Conservation (phyloP, 2,888 invertebrate genomes). For the Eupelmus urozonus region DNA sequence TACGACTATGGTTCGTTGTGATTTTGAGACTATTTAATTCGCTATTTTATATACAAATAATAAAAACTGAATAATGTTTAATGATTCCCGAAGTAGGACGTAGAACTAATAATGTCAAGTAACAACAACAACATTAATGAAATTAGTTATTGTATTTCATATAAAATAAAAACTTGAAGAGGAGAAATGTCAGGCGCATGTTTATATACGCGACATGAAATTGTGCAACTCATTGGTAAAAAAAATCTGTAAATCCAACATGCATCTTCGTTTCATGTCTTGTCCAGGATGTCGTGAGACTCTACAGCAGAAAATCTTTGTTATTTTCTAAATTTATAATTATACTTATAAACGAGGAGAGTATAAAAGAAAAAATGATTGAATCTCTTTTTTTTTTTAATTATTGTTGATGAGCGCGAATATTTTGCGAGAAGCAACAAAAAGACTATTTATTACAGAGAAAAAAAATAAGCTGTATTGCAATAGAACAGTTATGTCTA, state of each 20-base stretch:
- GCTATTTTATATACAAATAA: conserved; percentile 56
- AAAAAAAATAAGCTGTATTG: conserved; percentile 43
- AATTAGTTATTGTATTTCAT: conserved; percentile 38
- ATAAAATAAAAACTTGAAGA: not conserved
- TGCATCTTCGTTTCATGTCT: not conserved
- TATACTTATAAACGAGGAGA: conserved; percentile 17
- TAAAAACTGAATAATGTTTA: too few relatives aligned
- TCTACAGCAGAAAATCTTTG: conserved; percentile 2
- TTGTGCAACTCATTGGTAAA: conserved; percentile 27
- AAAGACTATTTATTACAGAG: conserved; percentile 51
- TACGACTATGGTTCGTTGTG: conserved; percentile 38
- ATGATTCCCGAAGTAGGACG: conserved; percentile 25
- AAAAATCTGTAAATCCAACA: not conserved
- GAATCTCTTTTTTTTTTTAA: conserved; percentile 56
- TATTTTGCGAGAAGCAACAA: conserved; percentile 30
- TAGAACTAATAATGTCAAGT: conserved; percentile 38
- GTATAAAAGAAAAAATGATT: conserved; percentile 32
- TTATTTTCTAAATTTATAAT: conserved; percentile 52
- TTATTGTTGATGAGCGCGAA: conserved; percentile 40
- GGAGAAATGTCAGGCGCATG: too few relatives aligned
- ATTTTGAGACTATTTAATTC: conserved; percentile 51
- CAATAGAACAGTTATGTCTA: conserved; percentile 45
- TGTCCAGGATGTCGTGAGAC: not conserved
- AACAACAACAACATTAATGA: conserved; percentile 38
- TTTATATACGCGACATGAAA: not conserved